A percentile compares a stretch with the other conserved stretches of the same genome.
phyloP scores from a whole-genome alignment of 2,113 vertebrate genomes.

The Orthonyx spaldingii region DNA sequence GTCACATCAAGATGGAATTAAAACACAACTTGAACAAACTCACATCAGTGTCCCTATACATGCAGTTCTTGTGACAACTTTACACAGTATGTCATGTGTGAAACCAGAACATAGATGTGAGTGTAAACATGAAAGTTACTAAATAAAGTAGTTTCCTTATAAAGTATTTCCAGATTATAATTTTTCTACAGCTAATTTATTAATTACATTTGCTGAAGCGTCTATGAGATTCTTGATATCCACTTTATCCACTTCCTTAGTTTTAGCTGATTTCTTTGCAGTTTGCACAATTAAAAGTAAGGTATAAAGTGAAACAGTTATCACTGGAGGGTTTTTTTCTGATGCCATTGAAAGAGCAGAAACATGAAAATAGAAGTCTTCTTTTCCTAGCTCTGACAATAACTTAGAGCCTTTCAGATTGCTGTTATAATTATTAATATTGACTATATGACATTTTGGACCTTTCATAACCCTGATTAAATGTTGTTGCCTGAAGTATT shows the following conservation, averaged over 20 bases:
- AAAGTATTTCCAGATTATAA: neutral
- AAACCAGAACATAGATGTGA: neutral
- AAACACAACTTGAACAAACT: neutral
- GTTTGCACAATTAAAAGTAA: neutral
- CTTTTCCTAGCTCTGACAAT: neutral
- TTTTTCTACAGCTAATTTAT: neutral
- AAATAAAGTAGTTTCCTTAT: neutral
- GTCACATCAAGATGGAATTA: neutral
- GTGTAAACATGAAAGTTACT: neutral
- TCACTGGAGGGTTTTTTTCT: neutral
- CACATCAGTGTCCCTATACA: accelerated
- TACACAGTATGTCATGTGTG: neutral
- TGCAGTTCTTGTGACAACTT: neutral
- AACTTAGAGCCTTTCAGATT: neutral
- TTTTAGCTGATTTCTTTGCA: neutral
- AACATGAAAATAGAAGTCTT: neutral
- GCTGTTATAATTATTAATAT: neutral
- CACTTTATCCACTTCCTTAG: neutral
- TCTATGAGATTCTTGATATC: neutral
- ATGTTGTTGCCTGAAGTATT: neutral
- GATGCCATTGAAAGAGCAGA: neutral
- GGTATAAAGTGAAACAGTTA: neutral
- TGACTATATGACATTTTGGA: neutral
- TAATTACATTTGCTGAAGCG: neutral
- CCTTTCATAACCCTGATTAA: neutral